Conservation (phyloP, 2,113 vertebrate species). For the Carassius carassius region DNA sequence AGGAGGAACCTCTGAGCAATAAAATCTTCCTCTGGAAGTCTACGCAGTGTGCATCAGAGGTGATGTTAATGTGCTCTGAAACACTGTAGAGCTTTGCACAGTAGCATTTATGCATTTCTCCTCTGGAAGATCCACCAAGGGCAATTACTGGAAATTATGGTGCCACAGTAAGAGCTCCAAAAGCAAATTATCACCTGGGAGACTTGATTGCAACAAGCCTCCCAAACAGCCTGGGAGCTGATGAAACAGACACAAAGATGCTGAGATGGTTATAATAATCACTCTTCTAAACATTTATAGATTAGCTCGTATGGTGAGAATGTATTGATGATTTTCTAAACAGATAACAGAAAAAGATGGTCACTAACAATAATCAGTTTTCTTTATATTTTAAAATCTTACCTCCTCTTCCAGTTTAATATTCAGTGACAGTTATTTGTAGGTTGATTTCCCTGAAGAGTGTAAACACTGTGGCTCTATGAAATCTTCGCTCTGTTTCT, state of each 20-base stretch:
- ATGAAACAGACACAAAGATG: neutral
- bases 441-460: neutral
- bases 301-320: neutral
- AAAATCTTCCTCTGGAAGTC: neutral
- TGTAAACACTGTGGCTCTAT: neutral
- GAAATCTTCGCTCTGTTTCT: neutral
- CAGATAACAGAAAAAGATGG: neutral
- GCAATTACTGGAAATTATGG: neutral
- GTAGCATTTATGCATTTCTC: neutral
- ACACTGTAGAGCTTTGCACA: neutral
- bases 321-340: neutral
- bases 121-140: neutral
- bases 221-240: neutral
- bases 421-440: neutral
- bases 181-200: neutral
- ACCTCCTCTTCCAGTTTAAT: neutral
- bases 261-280: constrained; percentile 14
- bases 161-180: neutral
- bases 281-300: neutral
- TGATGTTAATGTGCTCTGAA: neutral
- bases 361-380: neutral
- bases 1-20: neutral
- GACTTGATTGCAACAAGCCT: neutral
- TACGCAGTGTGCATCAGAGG: neutral
- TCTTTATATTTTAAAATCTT: neutral